phyloP scores from a whole-genome alignment of 2,113 vertebrate genomes.

The Gambusia affinis region DNA sequence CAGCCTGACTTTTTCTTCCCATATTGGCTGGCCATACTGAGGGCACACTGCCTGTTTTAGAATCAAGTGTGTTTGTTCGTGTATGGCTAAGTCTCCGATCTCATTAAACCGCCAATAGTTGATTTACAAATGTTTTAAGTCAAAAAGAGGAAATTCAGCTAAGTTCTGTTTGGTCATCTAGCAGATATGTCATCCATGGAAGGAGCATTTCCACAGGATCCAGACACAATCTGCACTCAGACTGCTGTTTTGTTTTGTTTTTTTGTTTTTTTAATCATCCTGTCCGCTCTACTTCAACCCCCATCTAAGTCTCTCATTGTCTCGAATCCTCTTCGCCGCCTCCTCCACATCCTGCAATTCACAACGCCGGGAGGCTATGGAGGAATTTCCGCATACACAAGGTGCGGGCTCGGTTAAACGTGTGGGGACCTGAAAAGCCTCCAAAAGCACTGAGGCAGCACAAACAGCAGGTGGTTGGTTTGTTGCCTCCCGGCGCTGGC shows the following conservation, averaged over 20 bases:
- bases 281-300: slow-evolving; percentile 5
- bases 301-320: slow-evolving; percentile 30
- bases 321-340: slow-evolving; percentile 11
- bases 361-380: slow-evolving; percentile 42
- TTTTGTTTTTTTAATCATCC: too few relatives aligned
- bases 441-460: slow-evolving; percentile 73
- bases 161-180: not conserved
- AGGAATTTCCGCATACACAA: slow-evolving; percentile 40
- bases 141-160: not conserved
- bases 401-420: slow-evolving; percentile 30
- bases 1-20: slow-evolving; percentile 24
- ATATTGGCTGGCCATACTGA: slow-evolving; percentile 10
- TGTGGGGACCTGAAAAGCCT: slow-evolving; percentile 33
- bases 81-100: not conserved
- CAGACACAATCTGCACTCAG: slow-evolving; percentile 44
- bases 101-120: not conserved
- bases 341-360: slow-evolving; percentile 53
- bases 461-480: slow-evolving; percentile 63
- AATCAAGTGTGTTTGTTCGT: slow-evolving; percentile 3
- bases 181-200: slow-evolving; percentile 57
- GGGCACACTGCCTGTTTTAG: slow-evolving; percentile 13
- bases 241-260: not conserved
- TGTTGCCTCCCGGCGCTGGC: slow-evolving; percentile 65
- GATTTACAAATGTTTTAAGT: not conserved
- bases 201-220: slow-evolving; percentile 40